Evolutionary conservation across 2,888 invertebrate genomes (phyloP).

Genomic region (Chelonus formosanus): DNA sequence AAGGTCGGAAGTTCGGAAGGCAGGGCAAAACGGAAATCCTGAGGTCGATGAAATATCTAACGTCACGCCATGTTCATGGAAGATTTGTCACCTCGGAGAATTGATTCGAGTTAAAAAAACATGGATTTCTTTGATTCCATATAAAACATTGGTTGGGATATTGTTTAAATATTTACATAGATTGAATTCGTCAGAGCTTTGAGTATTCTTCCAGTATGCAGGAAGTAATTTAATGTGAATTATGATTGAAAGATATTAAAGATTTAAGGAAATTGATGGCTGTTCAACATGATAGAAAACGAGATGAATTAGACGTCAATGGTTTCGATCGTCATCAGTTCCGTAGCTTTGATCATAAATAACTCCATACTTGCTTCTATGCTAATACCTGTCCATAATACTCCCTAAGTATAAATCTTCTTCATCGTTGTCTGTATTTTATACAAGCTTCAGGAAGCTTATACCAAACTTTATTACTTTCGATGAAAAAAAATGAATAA

Average conservation of each 20-base stretch:
- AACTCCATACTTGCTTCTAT: constrained; percentile 40
- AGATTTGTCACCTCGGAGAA: constrained; percentile 56
- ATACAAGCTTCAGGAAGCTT: constrained; percentile 20
- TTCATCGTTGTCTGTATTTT: constrained; percentile 35
- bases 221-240: constrained; percentile 28
- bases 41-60: constrained; percentile 55
- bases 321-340: constrained; percentile 31
- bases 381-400: constrained; percentile 43
- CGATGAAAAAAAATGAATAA: background rate
- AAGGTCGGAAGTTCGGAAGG: constrained; percentile 35
- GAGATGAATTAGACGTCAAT: constrained; percentile 36
- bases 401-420: constrained; percentile 23
- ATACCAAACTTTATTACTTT: background rate
- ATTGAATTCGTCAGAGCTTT: no score
- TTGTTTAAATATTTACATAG: no score
- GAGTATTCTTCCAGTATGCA: background rate
- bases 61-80: constrained; percentile 43
- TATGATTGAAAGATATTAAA: constrained; percentile 27
- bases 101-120: constrained; percentile 53
- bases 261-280: constrained; percentile 21
- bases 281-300: background rate
- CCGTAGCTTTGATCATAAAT: constrained; percentile 40
- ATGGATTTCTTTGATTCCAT: no score
- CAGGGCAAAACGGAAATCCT: constrained; percentile 44
- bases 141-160: no score